Evolutionary conservation across 2,113 vertebrate genomes (phyloP), one percentile per base, ranked within the genome.

Genomic region (human): DNA sequence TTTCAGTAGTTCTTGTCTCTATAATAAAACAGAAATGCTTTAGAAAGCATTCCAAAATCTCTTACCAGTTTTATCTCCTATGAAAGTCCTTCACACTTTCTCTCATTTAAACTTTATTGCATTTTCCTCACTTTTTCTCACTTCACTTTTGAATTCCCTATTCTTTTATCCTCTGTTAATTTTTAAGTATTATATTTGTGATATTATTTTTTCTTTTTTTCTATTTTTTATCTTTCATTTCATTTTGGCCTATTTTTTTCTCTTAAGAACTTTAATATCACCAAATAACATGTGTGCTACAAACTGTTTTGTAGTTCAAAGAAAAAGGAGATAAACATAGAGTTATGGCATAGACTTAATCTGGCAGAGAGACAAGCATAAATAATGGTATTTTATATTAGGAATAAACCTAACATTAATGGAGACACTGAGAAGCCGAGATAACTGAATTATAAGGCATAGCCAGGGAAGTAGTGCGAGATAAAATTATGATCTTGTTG

Each of bases 181-280:
- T 80, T 66, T 68, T 45, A 68, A 43, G 50, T 35, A 6, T 50
- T 70, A 48, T 66, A 32, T 55, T 55, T 86, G 11, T 89, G 12
- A 14, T 64, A 76, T 43, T 35, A 72, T 52, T 11, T 18, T 79
- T 89, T 4, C 13, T 86, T 38, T 48, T 23, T 23, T 92, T 75
- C 9, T 38, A 32, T 73, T 87, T 82, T 93, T 90, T 8, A 66
- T 30, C 20, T 93, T 73, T 66, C 27, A 52, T n/a, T 89, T 88
- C 25, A 88, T 35, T 84, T 90, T 59, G 68, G 8, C 2, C 43
- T 92, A 59, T 72, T 2, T 64, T 95, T 90, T 76, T n/a, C 25
- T 75, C 38, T 73, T 89, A 88, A 78, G 14, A 18, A 81, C 14
- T 89, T 85, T 92, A 61, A 16, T 85, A n/a, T 32, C 9, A 75